Evolutionary conservation across 2,888 invertebrate genomes (phyloP).

Genomic region (Scrobipalpa costella): DNA sequence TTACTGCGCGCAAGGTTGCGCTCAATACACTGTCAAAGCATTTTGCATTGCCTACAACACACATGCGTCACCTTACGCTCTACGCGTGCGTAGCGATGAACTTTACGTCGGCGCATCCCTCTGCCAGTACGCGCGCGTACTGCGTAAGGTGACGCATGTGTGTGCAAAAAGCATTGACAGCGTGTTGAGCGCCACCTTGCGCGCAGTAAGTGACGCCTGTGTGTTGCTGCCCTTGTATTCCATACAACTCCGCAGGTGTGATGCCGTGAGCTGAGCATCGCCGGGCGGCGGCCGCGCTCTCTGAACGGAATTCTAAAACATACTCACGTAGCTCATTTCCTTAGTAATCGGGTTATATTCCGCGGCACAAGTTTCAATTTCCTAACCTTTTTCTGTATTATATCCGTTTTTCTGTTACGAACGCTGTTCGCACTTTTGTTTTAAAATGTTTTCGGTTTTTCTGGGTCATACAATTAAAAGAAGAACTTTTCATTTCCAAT

Average conservation of each 20-base stretch:
- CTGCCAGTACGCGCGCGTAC: no score
- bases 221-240: no score
- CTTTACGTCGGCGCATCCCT: no score
- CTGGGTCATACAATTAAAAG: not conserved
- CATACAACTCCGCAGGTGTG: constrained; percentile 11
- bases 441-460: constrained; percentile 19
- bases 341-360: constrained; percentile 77
- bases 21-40: no score
- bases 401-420: constrained; percentile 55
- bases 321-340: constrained; percentile 78
- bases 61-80: no score
- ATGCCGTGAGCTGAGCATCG: constrained; percentile 31
- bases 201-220: no score
- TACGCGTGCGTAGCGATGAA: no score
- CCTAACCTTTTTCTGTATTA: constrained; percentile 73
- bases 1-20: no score
- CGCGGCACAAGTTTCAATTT: constrained; percentile 78
- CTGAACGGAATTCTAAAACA: constrained; percentile 61
- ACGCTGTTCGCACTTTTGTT: constrained; percentile 46
- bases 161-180: no score
- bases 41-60: no score
- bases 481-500: not conserved
- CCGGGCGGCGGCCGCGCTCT: constrained; percentile 25
- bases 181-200: no score
- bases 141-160: no score